Base-by-base conservation (phyloP, 2,797 vertebrate species). In the Enteromius viviparus region DNA sequence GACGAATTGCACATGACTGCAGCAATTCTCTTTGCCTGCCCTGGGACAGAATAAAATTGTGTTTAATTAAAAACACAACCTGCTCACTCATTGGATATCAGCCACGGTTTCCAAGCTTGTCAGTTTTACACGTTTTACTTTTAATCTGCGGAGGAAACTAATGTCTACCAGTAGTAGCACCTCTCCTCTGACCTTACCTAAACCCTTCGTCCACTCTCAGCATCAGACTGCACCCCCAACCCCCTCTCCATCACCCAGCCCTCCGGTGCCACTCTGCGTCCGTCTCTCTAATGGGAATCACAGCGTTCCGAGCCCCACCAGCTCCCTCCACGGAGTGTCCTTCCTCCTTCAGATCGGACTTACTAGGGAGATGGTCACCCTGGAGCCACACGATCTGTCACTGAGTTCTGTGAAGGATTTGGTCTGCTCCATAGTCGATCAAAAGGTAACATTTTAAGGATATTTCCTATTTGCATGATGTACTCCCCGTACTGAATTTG, bases 331-430 rank as follows among this genome's bases (percentile, higher is more conserved):
- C 80, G 96, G 97, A 6, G 89, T 98, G 88, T 99, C 98, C 80
- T 99, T 99, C 92, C 95, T 98, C 62, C 95, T 99, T 88, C 98
- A 99, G 91, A 99, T 99, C 15, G 98, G 98, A 82, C 96, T 99
- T 89, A 98, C 98, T 47, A 93, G 97, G 78, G 98, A 99, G 92
- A 98, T 94, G 19, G 97, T 99, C 80, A 97, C 96, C 92, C 95
- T 98, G 90, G 98, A 99, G 89, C 94, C 96, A 88, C 95, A 96
- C 86, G 98, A 99, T 89, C 93, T 98, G 85, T 97, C 97, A 8
- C 93, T 99, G 86, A 97, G 97, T 19, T 93, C 96, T 74, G 96
- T 99, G 87, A 98, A 98, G 92, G 98, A 99, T 90, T 94, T 98
- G 42, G 97, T 99, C 87, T 99, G 96, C 92, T 98, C 98, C 86